A percentile compares a stretch with the other conserved stretches of the same genome.
phyloP scores from a whole-genome alignment of 1,140 invertebrate species.

The Hestina assimilis region DNA sequence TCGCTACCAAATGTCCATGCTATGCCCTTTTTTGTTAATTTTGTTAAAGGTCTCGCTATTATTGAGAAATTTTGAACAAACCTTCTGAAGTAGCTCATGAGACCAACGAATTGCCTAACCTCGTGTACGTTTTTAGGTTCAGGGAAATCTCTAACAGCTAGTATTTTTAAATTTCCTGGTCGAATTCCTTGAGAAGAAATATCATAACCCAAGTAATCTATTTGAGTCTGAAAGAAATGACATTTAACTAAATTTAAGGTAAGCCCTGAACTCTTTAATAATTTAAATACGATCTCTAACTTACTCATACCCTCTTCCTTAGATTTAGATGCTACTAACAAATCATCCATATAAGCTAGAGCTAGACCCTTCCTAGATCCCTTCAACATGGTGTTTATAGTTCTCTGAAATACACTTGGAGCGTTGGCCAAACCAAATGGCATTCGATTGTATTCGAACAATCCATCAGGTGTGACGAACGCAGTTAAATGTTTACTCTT shows the following conservation, averaged over 20 bases:
- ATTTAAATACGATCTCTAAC: background rate
- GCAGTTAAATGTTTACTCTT: no score
- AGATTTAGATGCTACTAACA: no score
- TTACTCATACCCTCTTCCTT: background rate
- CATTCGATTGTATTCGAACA: no score
- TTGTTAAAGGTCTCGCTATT: constrained; percentile 25
- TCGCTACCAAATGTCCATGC: constrained; percentile 2
- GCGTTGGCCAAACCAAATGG: no score
- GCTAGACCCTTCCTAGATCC: no score
- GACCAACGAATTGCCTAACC: constrained; percentile 19
- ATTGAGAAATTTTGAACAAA: constrained; percentile 37
- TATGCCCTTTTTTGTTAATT: constrained; percentile 16
- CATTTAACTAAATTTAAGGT: no score
- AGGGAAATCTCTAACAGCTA: constrained; percentile 19
- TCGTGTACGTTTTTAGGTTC: constrained; percentile 28
- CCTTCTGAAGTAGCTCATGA: constrained; percentile 37
- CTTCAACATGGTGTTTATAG: no score
- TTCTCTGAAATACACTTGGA: no score
- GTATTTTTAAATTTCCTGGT: constrained; percentile 1
- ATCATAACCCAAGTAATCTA: background rate
- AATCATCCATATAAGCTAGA: no score
- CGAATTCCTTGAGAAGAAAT: background rate
- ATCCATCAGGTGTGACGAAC: no score
- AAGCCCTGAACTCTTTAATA: background rate
- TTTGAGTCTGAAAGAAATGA: background rate